Evolutionary conservation across 2,113 vertebrate species (phyloP).

Genomic region (Apteryx owenii): DNA sequence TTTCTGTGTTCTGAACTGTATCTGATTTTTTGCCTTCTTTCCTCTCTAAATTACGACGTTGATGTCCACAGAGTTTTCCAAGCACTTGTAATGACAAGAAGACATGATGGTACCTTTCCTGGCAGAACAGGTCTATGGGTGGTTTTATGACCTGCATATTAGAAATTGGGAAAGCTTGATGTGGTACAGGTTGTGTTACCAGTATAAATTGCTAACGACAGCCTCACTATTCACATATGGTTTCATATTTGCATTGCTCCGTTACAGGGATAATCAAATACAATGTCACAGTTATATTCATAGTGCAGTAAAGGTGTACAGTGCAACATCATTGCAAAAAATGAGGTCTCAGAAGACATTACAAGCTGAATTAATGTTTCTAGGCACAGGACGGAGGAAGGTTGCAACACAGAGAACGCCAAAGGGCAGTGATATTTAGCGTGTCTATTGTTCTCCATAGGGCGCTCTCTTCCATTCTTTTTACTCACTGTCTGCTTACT

Average conservation of each 20-base stretch:
- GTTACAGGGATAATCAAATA: background rate
- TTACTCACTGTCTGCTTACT: background rate
- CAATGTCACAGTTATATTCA: background rate
- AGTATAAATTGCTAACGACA: background rate
- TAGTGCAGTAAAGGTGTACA: background rate
- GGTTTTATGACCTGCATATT: background rate
- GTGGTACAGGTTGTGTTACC: background rate
- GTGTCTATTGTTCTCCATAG: background rate
- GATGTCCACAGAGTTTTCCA: background rate
- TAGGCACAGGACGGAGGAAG: background rate
- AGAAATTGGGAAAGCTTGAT: background rate
- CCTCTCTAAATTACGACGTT: background rate
- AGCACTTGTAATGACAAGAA: background rate
- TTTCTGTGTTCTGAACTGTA: background rate
- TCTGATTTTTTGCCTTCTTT: background rate
- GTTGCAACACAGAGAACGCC: background rate
- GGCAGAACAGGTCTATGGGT: background rate
- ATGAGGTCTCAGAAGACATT: background rate
- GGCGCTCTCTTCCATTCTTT: background rate
- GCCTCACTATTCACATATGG: background rate
- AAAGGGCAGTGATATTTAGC: background rate
- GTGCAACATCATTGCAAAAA: background rate
- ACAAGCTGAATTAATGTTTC: background rate
- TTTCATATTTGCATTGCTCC: background rate
- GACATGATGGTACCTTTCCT: background rate